Conservation (phyloP, 2,113 vertebrate genomes). For the Recurvirostra avosetta region DNA sequence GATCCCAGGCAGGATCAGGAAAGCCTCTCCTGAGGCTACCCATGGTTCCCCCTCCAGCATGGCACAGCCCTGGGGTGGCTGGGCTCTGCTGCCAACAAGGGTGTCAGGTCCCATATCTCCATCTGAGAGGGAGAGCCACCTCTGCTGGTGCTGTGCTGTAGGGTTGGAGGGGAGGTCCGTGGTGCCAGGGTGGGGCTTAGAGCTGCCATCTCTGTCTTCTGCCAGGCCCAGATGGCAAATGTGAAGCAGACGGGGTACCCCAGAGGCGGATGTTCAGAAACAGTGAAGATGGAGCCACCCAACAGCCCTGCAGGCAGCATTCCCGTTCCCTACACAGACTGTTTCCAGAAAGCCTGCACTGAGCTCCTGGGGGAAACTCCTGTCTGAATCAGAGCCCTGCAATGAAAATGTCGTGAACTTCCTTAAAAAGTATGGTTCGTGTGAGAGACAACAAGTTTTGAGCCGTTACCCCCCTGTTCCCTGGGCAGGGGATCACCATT, state of each 20-base stretch:
- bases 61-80: neutral
- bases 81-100: neutral
- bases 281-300: neutral
- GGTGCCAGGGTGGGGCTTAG: neutral
- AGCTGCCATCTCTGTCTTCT: neutral
- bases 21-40: neutral
- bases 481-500: rapidly evolving
- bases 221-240: neutral
- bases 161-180: neutral
- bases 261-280: neutral
- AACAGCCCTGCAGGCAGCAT: neutral
- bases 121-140: neutral
- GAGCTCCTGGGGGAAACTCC: neutral
- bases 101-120: neutral
- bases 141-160: too few relatives aligned
- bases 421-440: neutral
- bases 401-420: neutral
- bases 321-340: rapidly evolving
- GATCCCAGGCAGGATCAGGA: neutral
- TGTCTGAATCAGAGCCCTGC: neutral
- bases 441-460: neutral
- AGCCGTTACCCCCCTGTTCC: neutral
- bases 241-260: neutral
- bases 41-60: neutral
- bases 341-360: neutral